Conservation (phyloP, 1,140 invertebrate genomes). For the Brachionus angularis region DNA sequence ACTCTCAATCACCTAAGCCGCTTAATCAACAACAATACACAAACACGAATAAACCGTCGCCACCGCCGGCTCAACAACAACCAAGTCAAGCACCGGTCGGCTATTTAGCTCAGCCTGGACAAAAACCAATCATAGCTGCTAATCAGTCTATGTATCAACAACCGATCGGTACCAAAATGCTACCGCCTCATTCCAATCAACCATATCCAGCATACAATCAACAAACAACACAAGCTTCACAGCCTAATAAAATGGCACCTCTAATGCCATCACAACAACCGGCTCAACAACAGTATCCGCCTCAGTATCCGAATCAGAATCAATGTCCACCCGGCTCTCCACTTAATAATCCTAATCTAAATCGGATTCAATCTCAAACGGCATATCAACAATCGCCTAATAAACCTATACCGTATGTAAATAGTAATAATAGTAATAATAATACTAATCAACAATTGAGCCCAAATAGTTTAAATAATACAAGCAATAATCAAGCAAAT, state of each 20-base stretch:
- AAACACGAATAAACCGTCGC: too few species aligned
- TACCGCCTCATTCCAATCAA: too few species aligned
- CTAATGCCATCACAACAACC: conserved; percentile 9
- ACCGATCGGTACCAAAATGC: too few species aligned
- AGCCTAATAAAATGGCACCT: background rate
- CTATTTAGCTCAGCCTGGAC: too few species aligned
- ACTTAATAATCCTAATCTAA: background rate
- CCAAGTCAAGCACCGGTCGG: too few species aligned
- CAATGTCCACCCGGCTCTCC: conserved; percentile 5
- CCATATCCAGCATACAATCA: background rate
- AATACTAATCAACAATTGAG: too few species aligned
- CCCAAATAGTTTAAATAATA: background rate
- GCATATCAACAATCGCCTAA: conserved; percentile 21
- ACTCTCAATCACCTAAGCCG: too few species aligned
- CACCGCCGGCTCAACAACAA: too few species aligned
- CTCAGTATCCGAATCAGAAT: background rate
- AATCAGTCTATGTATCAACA: too few species aligned
- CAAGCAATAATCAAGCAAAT: background rate
- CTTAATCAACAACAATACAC: too few species aligned
- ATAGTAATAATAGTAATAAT: background rate
- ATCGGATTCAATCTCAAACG: conserved; percentile 1
- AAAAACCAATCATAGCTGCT: too few species aligned
- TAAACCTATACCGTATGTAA: background rate
- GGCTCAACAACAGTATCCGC: background rate
- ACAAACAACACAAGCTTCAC: conserved; percentile 8